These are phyloP conservation scores for Tricholaema leucomelas DNA, from an alignment of 2,113 vertebrate genomes.

Conservation along the genomic window DNA sequence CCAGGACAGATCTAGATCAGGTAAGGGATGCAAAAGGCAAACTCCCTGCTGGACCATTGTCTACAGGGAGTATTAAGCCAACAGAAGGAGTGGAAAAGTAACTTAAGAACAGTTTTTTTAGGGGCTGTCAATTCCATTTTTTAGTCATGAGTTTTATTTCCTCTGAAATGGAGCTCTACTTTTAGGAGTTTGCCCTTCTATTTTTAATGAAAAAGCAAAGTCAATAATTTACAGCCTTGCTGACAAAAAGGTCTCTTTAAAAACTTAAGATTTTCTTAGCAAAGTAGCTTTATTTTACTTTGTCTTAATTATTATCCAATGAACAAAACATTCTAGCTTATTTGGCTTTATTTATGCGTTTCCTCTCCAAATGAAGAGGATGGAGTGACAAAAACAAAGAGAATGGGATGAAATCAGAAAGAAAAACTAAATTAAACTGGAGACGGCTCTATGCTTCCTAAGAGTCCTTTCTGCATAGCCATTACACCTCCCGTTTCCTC, in stretches of 20 bases:
- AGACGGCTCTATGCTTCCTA: background rate
- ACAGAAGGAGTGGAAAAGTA: background rate
- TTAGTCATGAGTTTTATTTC: background rate
- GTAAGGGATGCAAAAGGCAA: background rate
- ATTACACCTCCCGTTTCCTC: background rate
- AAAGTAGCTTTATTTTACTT: background rate
- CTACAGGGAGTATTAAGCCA: background rate
- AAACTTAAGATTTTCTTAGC: background rate
- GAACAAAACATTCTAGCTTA: background rate
- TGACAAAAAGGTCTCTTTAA: background rate
- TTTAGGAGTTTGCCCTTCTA: background rate
- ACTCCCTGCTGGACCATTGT: background rate
- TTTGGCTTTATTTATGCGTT: background rate
- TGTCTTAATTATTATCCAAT: background rate
- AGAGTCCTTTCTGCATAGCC: background rate
- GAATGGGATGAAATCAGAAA: background rate
- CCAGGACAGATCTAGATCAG: background rate
- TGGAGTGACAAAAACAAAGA: background rate
- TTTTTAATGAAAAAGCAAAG: slow-evolving; percentile 16
- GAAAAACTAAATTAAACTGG: background rate
- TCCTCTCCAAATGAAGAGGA: background rate
- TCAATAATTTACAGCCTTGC: background rate
- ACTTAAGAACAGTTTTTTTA: background rate
- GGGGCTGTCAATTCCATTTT: background rate
- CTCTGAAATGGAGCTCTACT: background rate